Conservation (phyloP, 2,113 vertebrate species). For the Pterocles burchelli region DNA sequence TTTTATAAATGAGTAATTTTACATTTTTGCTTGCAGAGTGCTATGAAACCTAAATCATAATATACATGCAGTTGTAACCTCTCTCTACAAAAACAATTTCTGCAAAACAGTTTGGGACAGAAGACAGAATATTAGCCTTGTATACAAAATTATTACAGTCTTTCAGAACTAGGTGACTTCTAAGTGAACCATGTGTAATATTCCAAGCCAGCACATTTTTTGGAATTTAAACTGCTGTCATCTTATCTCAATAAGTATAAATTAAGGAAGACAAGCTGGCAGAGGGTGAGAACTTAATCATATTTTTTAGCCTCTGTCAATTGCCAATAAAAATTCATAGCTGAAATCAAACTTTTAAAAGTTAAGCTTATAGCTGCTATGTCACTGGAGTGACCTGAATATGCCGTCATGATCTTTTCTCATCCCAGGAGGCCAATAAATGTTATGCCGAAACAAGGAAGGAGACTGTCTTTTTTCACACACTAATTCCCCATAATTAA, state of each 20-base stretch:
- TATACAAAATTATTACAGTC: background rate
- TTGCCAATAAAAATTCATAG: constrained; percentile 40
- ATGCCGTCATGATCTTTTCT: constrained; percentile 21
- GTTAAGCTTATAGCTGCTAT: constrained; percentile 9
- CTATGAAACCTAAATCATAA: background rate
- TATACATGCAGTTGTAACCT: background rate
- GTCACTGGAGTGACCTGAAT: constrained; percentile 21
- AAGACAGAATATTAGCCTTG: background rate
- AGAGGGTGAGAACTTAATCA: constrained; percentile 47
- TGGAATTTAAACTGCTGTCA: background rate
- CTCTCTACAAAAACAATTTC: background rate
- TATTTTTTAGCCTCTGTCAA: constrained; percentile 39
- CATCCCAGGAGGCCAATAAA: background rate
- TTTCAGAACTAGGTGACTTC: constrained; percentile 40
- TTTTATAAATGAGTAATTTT: background rate
- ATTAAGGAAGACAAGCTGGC: constrained; percentile 43
- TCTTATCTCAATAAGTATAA: constrained; percentile 44
- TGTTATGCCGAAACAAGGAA: background rate
- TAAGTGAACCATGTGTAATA: background rate
- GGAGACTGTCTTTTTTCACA: background rate
- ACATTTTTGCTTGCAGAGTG: background rate
- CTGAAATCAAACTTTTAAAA: constrained; percentile 43
- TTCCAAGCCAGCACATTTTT: constrained; percentile 1
- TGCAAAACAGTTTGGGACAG: background rate
- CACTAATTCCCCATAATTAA: constrained; percentile 32